Conservation (phyloP, 2,888 invertebrate genomes). For the Toxonevra muliebris region DNA sequence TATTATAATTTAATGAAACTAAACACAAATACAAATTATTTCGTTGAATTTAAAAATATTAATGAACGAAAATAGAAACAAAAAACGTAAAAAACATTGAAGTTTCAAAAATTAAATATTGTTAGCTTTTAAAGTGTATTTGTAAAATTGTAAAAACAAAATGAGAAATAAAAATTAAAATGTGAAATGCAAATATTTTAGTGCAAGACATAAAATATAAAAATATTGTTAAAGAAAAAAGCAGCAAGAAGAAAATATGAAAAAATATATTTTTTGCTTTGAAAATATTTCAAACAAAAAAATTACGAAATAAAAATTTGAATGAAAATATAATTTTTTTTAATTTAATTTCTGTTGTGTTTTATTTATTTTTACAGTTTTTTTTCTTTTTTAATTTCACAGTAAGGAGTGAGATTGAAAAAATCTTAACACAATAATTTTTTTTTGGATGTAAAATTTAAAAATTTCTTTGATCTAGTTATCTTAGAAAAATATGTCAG, state of each 20-base stretch:
- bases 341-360: constrained; percentile 30
- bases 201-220: constrained; percentile 16
- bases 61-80: constrained; percentile 36
- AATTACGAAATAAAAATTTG: constrained; percentile 10
- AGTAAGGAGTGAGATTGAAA: no score
- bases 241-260: constrained; percentile 13
- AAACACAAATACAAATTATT: constrained; percentile 35
- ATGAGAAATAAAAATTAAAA: constrained; percentile 33
- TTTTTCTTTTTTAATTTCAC: no score
- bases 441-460: no score
- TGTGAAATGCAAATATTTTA: constrained; percentile 30
- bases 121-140: constrained; percentile 17
- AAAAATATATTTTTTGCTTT: not conserved
- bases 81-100: constrained; percentile 18
- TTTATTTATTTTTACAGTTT: constrained; percentile 20
- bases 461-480: no score
- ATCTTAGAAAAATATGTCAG: no score
- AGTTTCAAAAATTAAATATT: constrained; percentile 17
- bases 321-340: constrained; percentile 20
- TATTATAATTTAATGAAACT: constrained; percentile 20
- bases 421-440: no score
- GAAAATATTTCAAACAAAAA: constrained; percentile 7
- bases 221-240: constrained; percentile 26
- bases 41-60: constrained; percentile 41
- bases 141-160: constrained; percentile 11